Percentiles rank a stretch among this genome's conserved stretches.
These are phyloP conservation scores for Theristus sp. DNA, from an alignment of 2,888 invertebrate species.

Conservation along the genomic window DNA sequence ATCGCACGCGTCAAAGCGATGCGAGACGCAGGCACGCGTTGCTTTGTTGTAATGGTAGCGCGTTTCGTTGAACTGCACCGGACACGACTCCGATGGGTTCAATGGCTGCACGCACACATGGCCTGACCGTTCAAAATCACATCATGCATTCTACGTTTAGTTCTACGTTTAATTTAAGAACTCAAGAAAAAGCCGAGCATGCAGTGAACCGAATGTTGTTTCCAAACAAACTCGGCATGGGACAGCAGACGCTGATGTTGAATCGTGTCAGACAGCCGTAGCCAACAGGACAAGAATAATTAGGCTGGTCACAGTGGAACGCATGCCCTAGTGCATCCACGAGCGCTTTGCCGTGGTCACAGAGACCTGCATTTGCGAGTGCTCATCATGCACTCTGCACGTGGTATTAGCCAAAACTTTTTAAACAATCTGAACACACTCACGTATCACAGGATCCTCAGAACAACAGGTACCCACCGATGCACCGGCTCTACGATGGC, in stretches of 20 bases:
- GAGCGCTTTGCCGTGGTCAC: slow-evolving; percentile 10
- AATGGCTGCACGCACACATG: slow-evolving; percentile 7
- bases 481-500: slow-evolving; percentile 1
- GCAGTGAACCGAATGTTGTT: too few relatives aligned
- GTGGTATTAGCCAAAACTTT: not conserved
- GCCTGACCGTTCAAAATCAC: too few relatives aligned
- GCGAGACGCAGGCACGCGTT: slow-evolving; percentile 8
- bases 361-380: too few relatives aligned
- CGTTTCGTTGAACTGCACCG: slow-evolving; percentile 4
- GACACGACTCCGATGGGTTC: slow-evolving; percentile 6
- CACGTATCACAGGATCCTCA: slow-evolving; percentile 9
- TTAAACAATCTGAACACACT: not conserved
- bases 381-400: not conserved
- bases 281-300: slow-evolving; percentile 8
- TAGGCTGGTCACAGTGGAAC: slow-evolving; percentile 1
- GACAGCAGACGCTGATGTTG: slow-evolving; percentile 11
- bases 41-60: slow-evolving; percentile 9
- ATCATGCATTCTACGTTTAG: too few relatives aligned
- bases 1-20: slow-evolving; percentile 10
- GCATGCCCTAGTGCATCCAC: slow-evolving; percentile 7
- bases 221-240: slow-evolving; percentile 3
- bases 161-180: too few relatives aligned
- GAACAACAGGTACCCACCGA: slow-evolving; percentile 9
- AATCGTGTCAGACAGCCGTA: slow-evolving; percentile 10
- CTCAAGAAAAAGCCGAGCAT: too few relatives aligned